Conservation (phyloP, 2,113 vertebrate species). For the Myotis davidii region DNA sequence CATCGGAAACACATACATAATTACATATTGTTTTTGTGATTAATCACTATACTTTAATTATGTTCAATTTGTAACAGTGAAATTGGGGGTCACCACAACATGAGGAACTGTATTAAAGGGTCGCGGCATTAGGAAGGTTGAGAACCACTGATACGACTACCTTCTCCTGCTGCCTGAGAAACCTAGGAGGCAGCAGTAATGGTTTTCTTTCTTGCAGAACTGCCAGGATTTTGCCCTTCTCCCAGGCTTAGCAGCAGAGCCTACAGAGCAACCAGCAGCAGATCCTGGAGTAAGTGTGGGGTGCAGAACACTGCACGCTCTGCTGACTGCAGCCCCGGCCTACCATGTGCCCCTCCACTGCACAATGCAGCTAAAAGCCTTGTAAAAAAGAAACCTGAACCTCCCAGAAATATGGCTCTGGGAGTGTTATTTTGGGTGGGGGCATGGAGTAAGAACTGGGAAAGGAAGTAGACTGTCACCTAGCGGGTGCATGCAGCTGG, state of each 20-base stretch:
- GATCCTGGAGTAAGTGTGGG: background rate
- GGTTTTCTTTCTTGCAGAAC: background rate
- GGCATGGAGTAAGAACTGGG: background rate
- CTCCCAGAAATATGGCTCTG: background rate
- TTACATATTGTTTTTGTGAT: no score
- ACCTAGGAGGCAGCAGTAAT: background rate
- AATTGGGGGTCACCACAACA: no score
- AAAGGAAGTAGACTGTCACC: background rate
- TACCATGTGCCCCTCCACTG: background rate
- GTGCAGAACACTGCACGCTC: accelerated
- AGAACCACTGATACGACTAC: background rate
- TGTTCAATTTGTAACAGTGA: no score
- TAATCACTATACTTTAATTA: no score
- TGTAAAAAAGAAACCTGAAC: background rate
- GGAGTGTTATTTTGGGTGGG: background rate
- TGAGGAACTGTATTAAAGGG: no score
- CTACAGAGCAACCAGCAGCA: accelerated
- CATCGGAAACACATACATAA: no score
- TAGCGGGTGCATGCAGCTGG: background rate
- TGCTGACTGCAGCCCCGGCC: background rate
- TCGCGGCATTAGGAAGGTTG: no score
- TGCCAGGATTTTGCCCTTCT: background rate
- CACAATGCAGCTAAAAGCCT: background rate
- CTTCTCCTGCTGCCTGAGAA: background rate
- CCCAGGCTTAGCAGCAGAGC: background rate